Evolutionary conservation across 2,888 invertebrate species (phyloP), one percentile per base, ranked within the genome.

Genomic region (Synergus gifuensis): DNA sequence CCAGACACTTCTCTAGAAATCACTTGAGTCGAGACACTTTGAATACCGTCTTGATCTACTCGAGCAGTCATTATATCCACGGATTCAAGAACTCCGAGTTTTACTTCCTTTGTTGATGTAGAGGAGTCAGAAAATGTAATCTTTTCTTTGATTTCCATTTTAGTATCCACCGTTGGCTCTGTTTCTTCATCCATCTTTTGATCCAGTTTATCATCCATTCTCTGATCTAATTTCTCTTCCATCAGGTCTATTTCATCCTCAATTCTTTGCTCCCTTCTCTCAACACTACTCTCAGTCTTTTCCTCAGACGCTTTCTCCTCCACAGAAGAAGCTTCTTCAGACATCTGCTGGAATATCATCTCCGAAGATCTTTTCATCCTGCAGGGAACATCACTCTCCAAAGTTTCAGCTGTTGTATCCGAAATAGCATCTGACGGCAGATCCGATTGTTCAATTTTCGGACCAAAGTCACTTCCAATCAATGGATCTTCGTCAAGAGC

Each of bases 291-390:
- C 36, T 93, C 91, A 46, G 91, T 86, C 63, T 91, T 91, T 2
- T 83, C 80, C 12, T 83, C 78, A 7, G 66, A 64, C 0, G 79
- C 42, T 76, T 80, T 80, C 36, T 81, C 83, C 2, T 86, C 84
- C 0, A 77, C 40, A 4, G 80, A 82, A 76, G 36, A 79, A 87
- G 92, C 91, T 82, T 94, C 94, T 87, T 94, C 92, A 66, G 94
- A 93, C 82, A 93, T 93, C 4, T 96, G 96, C 86, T 95, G 95
- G 90, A 98, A 98, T 81, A 97, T 96, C 97, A 98, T 98, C 93
- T 98, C 98, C 86, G 96, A 96, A 0, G 97, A 98, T 81, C 98
- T 94, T 90, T 97, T 98, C 97, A 98, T 97, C 89, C 87, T 76
- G 79, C 83, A 86, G 44, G 91, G 91, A 67, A 90, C 81, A 28